These are phyloP conservation scores for Clamator glandarius DNA, from an alignment of 2,797 vertebrate genomes.

Conservation along the genomic window DNA sequence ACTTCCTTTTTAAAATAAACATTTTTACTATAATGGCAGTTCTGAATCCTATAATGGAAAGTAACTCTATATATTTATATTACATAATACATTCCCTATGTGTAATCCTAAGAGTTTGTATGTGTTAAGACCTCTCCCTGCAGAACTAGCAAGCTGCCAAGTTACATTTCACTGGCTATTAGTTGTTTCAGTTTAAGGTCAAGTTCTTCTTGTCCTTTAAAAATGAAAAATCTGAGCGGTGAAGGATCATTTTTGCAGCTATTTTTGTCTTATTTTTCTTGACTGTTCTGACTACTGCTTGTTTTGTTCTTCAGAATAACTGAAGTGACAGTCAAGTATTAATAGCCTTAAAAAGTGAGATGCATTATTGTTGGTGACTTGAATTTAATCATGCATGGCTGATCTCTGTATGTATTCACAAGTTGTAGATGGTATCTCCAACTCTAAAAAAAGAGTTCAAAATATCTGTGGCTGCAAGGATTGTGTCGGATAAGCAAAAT, in stretches of 20 bases:
- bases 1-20: slow-evolving; percentile 62
- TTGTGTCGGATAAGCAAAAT: neutral
- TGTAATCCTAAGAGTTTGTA: slow-evolving; percentile 57
- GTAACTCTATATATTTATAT: slow-evolving; percentile 59
- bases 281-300: neutral
- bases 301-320: neutral
- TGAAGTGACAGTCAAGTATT: neutral
- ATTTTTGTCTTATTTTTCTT: slow-evolving; percentile 11
- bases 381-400: neutral
- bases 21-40: slow-evolving; percentile 35
- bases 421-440: neutral
- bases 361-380: neutral
- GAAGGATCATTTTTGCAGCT: neutral
- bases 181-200: slow-evolving; percentile 23
- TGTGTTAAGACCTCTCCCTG: slow-evolving; percentile 72
- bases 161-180: slow-evolving; percentile 69
- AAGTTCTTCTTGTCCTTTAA: neutral
- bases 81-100: slow-evolving; percentile 34
- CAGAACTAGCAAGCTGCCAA: slow-evolving; percentile 73
- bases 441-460: neutral
- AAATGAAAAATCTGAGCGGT: neutral
- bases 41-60: slow-evolving; percentile 60
- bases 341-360: neutral
- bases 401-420: neutral
- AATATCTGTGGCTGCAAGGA: neutral